These are phyloP conservation scores for Bombylius major DNA, from an alignment of 2,888 invertebrate species.

Conservation along the genomic window DNA sequence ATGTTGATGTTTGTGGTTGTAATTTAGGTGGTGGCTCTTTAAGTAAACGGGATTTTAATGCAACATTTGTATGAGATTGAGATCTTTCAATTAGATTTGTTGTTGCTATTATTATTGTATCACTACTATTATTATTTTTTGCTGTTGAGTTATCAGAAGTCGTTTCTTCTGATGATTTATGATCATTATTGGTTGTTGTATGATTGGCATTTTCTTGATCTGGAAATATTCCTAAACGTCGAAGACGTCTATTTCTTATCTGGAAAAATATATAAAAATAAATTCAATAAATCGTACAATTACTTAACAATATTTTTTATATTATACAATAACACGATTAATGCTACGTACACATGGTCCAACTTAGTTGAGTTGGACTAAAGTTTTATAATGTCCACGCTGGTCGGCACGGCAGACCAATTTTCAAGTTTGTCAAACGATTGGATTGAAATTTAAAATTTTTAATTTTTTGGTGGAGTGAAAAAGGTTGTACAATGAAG, in stretches of 20 bases:
- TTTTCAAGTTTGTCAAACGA: too few relatives aligned
- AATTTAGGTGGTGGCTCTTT: constrained; percentile 15
- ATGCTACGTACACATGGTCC: too few relatives aligned
- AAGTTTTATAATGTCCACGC: too few relatives aligned
- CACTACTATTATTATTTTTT: not conserved
- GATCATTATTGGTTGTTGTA: not conserved
- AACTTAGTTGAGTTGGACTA: too few relatives aligned
- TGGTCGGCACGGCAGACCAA: too few relatives aligned
- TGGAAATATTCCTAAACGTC: constrained; percentile 11
- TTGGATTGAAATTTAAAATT: too few relatives aligned
- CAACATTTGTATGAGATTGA: constrained; percentile 21
- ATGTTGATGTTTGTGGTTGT: not conserved
- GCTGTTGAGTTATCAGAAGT: not conserved
- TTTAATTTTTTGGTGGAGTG: too few relatives aligned
- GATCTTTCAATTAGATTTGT: constrained; percentile 12
- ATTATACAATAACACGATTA: too few relatives aligned
- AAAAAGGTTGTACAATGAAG: too few relatives aligned
- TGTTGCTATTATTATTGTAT: not conserved
- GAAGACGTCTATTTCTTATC: constrained; percentile 14
- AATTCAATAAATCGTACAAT: too few relatives aligned
- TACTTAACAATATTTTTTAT: too few relatives aligned
- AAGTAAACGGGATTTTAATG: constrained; percentile 30
- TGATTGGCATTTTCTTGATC: not conserved
- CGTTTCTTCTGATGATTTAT: not conserved
- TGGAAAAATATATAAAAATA: constrained; percentile 4